Evolutionary conservation across 1,140 invertebrate species (phyloP), one percentile per base, ranked within the genome.

Genomic region (Teleogryllus occipitalis): DNA sequence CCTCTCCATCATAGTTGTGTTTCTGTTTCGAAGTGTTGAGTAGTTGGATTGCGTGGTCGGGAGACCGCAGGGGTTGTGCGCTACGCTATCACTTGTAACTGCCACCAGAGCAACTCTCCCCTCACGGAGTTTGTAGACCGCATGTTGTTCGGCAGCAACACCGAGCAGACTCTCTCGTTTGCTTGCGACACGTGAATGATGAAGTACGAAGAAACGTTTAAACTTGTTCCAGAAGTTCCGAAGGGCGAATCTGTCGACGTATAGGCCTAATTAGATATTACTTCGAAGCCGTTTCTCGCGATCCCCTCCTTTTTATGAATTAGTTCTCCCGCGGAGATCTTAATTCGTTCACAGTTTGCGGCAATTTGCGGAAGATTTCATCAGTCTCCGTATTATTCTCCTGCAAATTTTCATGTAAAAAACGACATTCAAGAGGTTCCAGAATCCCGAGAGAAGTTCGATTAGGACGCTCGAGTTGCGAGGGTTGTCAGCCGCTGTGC

Each of bases 1-100:
- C 54, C 54, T 65, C 54, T 65, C 54, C 54, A 65, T 65, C 54
- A 65, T 65, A 65, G 54, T 65, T 65, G 54, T 65, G 54, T 65
- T 65, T 65, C 54, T 65, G 54, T 65, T 65, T 65, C 54, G 54
- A 65, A 65, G 18, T 65, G 54, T 65, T 65, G 54, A 65, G 54
- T 65, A 65, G 54, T 65, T 65, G 54, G 18, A 65, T 65, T 65
- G 54, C 54, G 54, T 65, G 54, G 54, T 18, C 10, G 54, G 54
- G 54, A 14, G 54, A 10, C 54, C 54, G 10, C 10, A 65, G 54
- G 10, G 54, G 10, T 65, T 18, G 54, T 65, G 54, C 10, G 54
- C 54, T 18, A 18, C 54, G 54, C 10, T 65, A 65, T 65, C 54
- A 65, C 54, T 65, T 65, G 54, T 65, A 65, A 65, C 54, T 65